These are phyloP conservation scores for Acheta domesticus DNA, from an alignment of 2,888 invertebrate genomes.

Conservation along the genomic window DNA sequence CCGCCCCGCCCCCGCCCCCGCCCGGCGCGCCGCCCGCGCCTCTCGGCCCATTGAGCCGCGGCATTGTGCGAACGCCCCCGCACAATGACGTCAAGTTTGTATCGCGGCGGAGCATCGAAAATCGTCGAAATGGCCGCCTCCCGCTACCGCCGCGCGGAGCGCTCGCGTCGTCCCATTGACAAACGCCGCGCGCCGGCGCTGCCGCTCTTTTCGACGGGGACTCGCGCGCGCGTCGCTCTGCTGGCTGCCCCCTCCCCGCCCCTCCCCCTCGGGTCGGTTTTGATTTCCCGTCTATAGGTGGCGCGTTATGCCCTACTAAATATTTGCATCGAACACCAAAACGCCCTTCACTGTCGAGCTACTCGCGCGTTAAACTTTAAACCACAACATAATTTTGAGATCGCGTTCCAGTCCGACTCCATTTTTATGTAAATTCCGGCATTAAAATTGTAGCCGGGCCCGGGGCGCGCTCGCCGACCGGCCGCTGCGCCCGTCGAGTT, in stretches of 20 bases:
- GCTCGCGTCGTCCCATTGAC: not conserved
- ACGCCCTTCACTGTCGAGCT: not conserved
- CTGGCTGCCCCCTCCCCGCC: not conserved
- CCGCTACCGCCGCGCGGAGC: not conserved
- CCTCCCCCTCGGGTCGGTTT: not conserved
- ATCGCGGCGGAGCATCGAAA: not conserved
- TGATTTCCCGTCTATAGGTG: not conserved
- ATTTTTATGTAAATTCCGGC: constrained; percentile 9
- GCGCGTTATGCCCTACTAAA: not conserved
- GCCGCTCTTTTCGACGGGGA: not conserved
- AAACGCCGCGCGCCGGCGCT: not conserved
- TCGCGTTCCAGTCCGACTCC: not conserved
- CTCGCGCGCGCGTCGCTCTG: not conserved
- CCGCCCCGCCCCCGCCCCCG: not conserved
- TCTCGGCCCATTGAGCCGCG: not conserved
- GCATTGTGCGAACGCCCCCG: not conserved
- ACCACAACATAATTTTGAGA: constrained; percentile 18
- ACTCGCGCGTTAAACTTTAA: constrained; percentile 3
- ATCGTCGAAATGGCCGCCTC: not conserved
- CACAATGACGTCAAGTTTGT: not conserved
- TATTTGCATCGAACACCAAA: constrained; percentile 7
- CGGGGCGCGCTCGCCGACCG: too few relatives aligned
- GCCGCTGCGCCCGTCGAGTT: too few relatives aligned
- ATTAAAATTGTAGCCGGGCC: not conserved
- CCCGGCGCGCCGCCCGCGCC: not conserved